Base-by-base conservation (phyloP, 2,888 invertebrate genomes). In the Malacosoma neustria region DNA sequence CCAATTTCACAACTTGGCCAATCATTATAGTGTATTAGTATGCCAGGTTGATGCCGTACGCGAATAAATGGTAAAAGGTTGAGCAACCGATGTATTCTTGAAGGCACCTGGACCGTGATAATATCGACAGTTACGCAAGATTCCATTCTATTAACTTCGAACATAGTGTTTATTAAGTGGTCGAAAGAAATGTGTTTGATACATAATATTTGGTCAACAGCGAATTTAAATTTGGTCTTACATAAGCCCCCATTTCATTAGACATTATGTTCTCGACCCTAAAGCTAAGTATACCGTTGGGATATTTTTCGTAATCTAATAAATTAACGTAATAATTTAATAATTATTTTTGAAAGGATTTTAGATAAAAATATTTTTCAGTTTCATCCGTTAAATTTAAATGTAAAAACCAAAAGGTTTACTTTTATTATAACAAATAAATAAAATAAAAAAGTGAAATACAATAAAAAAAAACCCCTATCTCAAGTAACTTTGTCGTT, bases 11-110 rank as follows among this genome's bases (percentile, higher is more conserved):
- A 61, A 63, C 45, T 37, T 49, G 47, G 43, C 42, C 30, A 41
- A 44, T 45, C 46, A 48, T 50, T 51, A 45, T 44, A 45, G 39
- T 48, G 54, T 54, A 67, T 66, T 56, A 49, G 52, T 53, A 65
- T 63, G 57, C 61, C 42, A 52, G 49, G 52, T 56, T 53, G 54
- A 55, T 61, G 49, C 57, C 47, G 55, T 55, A 51, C 61, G 61
- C 54, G 54, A 58, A 63, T 63, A 51, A 49, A 48, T 57, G 52
- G 59, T 54, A 61, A 57, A 57, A 58, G 51, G 68, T 79, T 72
- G 57, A 48, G 64, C 54, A 76, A 79, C 57, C 34, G 43, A 58
- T 59, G 53, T 62, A 69, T 70, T 66, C 71, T 70, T 58, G 57
- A 67, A 66, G 58, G 57, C 61, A 64, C 61, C 61, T 65, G 57